Percentiles rank a stretch among this genome's conserved stretches.
These are phyloP conservation scores for Microtus pennsylvanicus DNA, from an alignment of 2,113 vertebrate species.

Conservation along the genomic window DNA sequence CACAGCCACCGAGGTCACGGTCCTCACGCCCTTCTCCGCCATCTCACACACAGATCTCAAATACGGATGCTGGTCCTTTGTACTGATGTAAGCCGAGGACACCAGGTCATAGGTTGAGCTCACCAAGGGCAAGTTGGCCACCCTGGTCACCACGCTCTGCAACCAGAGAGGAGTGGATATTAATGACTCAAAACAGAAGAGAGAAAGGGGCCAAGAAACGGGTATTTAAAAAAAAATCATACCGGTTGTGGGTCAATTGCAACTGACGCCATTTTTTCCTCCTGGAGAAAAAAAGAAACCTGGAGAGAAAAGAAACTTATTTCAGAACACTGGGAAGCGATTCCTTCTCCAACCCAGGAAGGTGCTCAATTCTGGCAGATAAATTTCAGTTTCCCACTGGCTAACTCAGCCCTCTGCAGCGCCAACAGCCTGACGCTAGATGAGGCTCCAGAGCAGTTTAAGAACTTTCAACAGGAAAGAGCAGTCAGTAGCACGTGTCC, in stretches of 20 bases:
- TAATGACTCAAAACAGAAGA: not conserved
- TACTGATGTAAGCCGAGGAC: conserved; percentile 86
- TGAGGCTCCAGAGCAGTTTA: not conserved
- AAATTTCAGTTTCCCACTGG: not conserved
- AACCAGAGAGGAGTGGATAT: conserved; percentile 11
- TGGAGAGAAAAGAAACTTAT: conserved; percentile 65
- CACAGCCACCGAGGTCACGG: conserved; percentile 90
- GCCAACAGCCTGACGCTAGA: not conserved
- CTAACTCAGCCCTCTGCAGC: not conserved
- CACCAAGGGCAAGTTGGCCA: conserved; percentile 90
- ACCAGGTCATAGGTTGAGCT: conserved; percentile 90
- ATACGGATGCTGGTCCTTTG: conserved; percentile 89
- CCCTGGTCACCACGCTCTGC: conserved; percentile 88
- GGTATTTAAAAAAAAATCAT: conserved; percentile 44
- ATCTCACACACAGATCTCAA: conserved; percentile 90
- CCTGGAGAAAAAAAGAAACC: conserved; percentile 57
- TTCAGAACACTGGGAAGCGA: not conserved
- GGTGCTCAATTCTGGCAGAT: not conserved
- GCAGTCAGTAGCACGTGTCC: not conserved
- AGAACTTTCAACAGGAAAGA: not conserved
- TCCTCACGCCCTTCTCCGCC: conserved; percentile 89
- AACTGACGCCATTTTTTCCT: conserved; percentile 84
- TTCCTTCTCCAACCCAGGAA: not conserved
- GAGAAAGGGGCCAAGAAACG: not conserved
- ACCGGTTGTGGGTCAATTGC: conserved; percentile 84